Evolutionary conservation across 2,797 vertebrate species (phyloP).

Genomic region (Anas flavirostris): DNA sequence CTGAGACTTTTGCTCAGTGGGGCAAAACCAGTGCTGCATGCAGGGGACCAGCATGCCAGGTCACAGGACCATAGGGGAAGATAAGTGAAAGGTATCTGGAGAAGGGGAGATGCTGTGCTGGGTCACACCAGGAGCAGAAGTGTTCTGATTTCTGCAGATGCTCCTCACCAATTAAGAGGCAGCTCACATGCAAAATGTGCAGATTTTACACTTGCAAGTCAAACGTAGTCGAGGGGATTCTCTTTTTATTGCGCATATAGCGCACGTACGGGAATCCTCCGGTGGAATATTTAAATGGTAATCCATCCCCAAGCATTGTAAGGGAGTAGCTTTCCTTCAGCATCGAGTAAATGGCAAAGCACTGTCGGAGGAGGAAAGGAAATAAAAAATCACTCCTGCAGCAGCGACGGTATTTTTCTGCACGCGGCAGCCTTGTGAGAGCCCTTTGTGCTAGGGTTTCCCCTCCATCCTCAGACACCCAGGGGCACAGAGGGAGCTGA

Average conservation of each 20-base stretch:
- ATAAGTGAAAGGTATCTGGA: not conserved
- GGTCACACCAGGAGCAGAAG: not conserved
- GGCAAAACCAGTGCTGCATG: not conserved
- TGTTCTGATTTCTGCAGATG: not conserved
- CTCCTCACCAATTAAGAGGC: not conserved
- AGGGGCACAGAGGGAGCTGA: no score
- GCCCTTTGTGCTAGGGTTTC: not conserved
- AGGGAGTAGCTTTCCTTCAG: not conserved
- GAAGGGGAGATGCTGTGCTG: not conserved
- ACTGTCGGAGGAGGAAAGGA: not conserved
- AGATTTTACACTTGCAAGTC: not conserved
- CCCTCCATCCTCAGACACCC: not conserved
- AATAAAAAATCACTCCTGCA: not conserved
- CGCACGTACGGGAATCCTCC: not conserved
- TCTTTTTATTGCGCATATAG: not conserved
- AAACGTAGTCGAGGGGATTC: not conserved
- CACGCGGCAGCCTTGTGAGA: not conserved
- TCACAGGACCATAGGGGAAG: not conserved
- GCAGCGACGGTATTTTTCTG: not conserved
- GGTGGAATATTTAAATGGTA: not conserved
- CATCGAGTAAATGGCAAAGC: not conserved
- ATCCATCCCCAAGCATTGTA: not conserved
- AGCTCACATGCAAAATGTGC: not conserved
- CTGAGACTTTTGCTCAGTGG: accelerated
- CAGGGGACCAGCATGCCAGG: not conserved